phyloP scores from a whole-genome alignment of 2,797 vertebrate genomes.

The Enteromius afrohamiltoni region DNA sequence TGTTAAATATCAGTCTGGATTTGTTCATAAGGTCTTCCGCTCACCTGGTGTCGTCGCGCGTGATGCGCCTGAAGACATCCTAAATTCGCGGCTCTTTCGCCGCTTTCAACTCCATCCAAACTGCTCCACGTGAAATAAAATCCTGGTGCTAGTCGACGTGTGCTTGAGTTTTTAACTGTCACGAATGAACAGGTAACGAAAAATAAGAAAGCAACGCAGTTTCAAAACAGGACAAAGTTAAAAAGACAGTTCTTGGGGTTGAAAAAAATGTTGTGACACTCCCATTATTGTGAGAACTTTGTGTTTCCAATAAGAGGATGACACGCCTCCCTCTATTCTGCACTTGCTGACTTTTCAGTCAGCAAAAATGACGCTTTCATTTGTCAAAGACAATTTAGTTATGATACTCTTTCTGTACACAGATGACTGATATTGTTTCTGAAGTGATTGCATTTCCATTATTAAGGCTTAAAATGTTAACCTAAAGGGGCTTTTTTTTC shows the following conservation, averaged over 20 bases:
- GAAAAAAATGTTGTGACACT: conserved; percentile 45
- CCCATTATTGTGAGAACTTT: conserved; percentile 28
- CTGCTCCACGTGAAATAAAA: not conserved
- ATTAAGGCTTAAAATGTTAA: not conserved
- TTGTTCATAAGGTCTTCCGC: not conserved
- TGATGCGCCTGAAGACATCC: conserved; percentile 44
- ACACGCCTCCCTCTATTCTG: conserved; percentile 48
- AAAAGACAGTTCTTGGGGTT: conserved; percentile 11
- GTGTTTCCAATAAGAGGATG: not conserved
- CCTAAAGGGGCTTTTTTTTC: not conserved
- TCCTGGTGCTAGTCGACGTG: not conserved
- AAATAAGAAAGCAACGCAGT: not conserved
- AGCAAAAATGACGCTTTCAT: not conserved
- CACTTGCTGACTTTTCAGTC: not conserved
- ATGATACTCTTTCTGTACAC: not conserved
- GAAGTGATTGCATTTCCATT: not conserved
- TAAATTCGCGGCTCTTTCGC: conserved; percentile 19
- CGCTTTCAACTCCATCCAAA: not conserved
- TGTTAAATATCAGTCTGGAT: not conserved
- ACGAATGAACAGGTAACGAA: not conserved
- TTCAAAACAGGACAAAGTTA: not conserved
- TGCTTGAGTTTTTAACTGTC: not conserved
- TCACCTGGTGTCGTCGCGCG: conserved; percentile 50
- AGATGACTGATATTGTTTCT: not conserved
- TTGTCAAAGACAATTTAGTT: not conserved